These are phyloP conservation scores for Polypterus bichir DNA, from an alignment of 2,113 vertebrate genomes.

Conservation along the genomic window DNA sequence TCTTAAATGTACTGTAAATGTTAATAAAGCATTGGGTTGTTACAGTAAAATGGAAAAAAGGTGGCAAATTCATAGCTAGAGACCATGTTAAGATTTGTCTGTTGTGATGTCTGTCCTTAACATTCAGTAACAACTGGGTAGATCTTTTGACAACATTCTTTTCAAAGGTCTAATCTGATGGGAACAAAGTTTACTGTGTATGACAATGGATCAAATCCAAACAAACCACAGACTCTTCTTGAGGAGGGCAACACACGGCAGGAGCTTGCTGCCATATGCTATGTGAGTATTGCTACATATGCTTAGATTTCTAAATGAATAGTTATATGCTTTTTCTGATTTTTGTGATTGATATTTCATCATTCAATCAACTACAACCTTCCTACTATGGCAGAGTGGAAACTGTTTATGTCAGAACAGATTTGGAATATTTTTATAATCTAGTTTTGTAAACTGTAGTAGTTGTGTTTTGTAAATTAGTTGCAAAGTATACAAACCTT, in stretches of 20 bases:
- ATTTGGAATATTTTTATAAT: too few relatives aligned
- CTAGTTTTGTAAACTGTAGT: too few relatives aligned
- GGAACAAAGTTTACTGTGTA: constrained; percentile 95
- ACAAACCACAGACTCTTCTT: constrained; percentile 58
- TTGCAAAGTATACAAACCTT: too few relatives aligned
- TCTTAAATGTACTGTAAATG: too few relatives aligned
- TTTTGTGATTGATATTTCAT: too few relatives aligned
- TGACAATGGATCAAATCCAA: constrained; percentile 75
- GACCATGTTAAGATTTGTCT: background rate
- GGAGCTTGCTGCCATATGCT: constrained; percentile 86
- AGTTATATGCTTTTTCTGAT: too few relatives aligned
- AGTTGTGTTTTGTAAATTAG: too few relatives aligned
- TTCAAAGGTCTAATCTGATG: constrained; percentile 82
- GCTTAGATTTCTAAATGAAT: too few relatives aligned
- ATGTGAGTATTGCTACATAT: constrained; percentile 54
- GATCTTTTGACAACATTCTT: constrained; percentile 19
- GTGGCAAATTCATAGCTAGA: background rate
- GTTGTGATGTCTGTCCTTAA: background rate
- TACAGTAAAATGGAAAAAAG: background rate
- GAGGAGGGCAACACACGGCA: constrained; percentile 71
- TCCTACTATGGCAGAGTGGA: too few relatives aligned
- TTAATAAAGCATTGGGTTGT: too few relatives aligned
- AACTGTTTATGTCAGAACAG: too few relatives aligned
- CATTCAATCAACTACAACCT: too few relatives aligned
- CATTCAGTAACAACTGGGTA: constrained; percentile 9